These are phyloP conservation scores for Calycopis cecrops DNA, from an alignment of 1,140 invertebrate species.

Conservation along the genomic window DNA sequence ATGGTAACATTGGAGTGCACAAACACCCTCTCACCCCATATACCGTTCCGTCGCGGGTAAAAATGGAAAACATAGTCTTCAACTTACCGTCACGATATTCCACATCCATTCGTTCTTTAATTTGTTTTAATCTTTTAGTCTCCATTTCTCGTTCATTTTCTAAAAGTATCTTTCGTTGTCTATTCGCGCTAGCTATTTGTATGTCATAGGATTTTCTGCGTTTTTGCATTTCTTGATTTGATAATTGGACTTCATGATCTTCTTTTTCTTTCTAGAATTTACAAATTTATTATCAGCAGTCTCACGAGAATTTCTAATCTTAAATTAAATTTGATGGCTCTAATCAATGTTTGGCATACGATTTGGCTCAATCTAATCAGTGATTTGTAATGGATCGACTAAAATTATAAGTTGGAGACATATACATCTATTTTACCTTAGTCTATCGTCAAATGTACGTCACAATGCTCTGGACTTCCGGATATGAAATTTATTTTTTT, in stretches of 20 bases:
- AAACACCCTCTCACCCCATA: too few species aligned
- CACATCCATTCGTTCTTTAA: slow-evolving; percentile 58
- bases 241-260: slow-evolving; percentile 29
- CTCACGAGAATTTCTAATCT: not conserved
- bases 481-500: too few species aligned
- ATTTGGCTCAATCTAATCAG: too few species aligned
- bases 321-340: too few species aligned
- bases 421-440: too few species aligned
- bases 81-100: slow-evolving; percentile 55
- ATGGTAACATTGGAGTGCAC: too few species aligned
- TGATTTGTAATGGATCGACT: too few species aligned
- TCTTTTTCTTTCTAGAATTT: slow-evolving; percentile 47
- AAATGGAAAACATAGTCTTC: not conserved
- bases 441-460: too few species aligned
- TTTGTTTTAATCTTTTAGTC: slow-evolving; percentile 48
- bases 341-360: too few species aligned
- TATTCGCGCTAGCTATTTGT: slow-evolving; percentile 56
- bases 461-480: too few species aligned
- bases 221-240: slow-evolving; percentile 47
- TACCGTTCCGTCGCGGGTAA: too few species aligned
- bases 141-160: slow-evolving; percentile 49
- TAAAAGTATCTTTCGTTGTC: slow-evolving; percentile 38
- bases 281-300: slow-evolving; percentile 1
- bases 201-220: slow-evolving; percentile 49
- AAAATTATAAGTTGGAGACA: too few species aligned